Percentiles rank a stretch among this genome's conserved stretches.
These are phyloP conservation scores for Orius insidiosus DNA, from an alignment of 1,140 invertebrate species.

Conservation along the genomic window DNA sequence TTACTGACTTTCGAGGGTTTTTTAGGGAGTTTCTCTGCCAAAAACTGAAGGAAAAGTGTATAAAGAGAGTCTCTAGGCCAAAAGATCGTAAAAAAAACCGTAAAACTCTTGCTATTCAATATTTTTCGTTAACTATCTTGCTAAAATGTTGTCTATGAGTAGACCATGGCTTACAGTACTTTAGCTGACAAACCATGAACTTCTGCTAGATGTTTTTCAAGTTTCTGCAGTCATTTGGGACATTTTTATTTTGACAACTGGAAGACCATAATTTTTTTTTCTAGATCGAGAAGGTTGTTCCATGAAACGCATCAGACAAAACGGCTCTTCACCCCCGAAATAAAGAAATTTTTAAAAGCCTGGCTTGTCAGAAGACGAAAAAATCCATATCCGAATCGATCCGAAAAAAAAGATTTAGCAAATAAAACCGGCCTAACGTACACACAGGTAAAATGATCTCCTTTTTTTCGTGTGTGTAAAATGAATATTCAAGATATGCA, in stretches of 20 bases:
- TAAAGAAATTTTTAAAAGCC: slow-evolving; percentile 49
- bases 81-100: no score
- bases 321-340: slow-evolving; percentile 52
- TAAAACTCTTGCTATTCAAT: no score
- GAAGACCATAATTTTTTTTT: not conserved
- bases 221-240: not conserved
- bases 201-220: no score
- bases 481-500: slow-evolving; percentile 37
- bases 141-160: no score
- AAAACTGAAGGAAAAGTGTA: no score
- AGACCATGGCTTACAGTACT: no score
- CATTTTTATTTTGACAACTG: not conserved
- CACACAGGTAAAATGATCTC: slow-evolving; percentile 34
- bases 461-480: not conserved
- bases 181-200: no score
- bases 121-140: no score
- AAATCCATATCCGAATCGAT: slow-evolving; percentile 52
- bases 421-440: slow-evolving; percentile 49
- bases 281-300: slow-evolving; percentile 28
- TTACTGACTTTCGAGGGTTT: no score
- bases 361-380: slow-evolving; percentile 50
- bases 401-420: slow-evolving; percentile 49
- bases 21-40: no score
- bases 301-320: slow-evolving; percentile 41
- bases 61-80: no score